phyloP scores from a whole-genome alignment of 2,113 vertebrate genomes.

The Serinus canaria region DNA sequence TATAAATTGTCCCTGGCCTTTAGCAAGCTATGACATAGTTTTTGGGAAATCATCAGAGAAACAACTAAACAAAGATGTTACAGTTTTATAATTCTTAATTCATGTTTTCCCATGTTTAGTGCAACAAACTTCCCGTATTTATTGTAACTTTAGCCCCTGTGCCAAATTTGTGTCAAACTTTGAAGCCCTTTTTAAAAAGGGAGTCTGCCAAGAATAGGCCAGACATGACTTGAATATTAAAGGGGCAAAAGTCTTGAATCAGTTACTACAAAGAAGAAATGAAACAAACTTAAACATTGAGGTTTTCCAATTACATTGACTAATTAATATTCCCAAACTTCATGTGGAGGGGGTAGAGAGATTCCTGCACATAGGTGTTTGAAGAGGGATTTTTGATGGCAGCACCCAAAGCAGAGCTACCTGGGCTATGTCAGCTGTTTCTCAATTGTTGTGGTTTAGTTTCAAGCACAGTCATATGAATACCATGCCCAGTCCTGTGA shows the following conservation, averaged over 20 bases:
- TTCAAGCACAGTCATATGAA: slow-evolving; percentile 44
- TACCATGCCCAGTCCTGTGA: slow-evolving; percentile 36
- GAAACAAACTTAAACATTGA: neutral
- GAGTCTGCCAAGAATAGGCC: neutral
- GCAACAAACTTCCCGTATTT: neutral
- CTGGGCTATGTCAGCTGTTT: neutral
- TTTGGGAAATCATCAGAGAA: neutral
- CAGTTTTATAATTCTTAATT: neutral
- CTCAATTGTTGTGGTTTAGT: neutral
- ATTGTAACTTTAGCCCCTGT: neutral
- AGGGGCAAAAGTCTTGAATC: neutral
- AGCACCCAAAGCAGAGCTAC: neutral
- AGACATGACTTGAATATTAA: neutral
- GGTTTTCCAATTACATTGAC: neutral
- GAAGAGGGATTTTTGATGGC: fast-evolving
- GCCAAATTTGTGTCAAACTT: neutral
- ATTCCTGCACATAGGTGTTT: neutral
- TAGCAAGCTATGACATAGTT: neutral
- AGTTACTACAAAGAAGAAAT: neutral
- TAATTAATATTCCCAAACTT: neutral
- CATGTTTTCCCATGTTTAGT: neutral
- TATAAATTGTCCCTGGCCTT: neutral
- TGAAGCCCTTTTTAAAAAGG: neutral
- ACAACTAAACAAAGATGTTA: neutral
- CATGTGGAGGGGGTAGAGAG: neutral